These are phyloP conservation scores for Coreius guichenoti DNA, from an alignment of 2,797 vertebrate species.

Conservation along the genomic window DNA sequence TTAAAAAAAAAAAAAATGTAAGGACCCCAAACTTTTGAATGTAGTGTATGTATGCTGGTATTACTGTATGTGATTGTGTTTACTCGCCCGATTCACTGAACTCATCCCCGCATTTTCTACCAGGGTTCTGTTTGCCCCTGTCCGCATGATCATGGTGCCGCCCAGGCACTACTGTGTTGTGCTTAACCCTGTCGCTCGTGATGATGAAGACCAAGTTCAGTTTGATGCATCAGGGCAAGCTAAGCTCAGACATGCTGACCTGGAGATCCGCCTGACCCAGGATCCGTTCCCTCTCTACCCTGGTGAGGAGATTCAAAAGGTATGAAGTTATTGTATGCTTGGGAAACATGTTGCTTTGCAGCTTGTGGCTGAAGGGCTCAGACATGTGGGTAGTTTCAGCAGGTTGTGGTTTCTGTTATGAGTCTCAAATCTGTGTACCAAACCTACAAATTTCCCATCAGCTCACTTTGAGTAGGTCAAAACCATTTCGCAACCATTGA, in stretches of 20 bases:
- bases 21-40: not conserved
- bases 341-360: not conserved
- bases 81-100: not conserved
- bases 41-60: not conserved
- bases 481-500: no score
- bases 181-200: constrained; percentile 81
- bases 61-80: not conserved
- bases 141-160: constrained; percentile 86
- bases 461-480: not conserved
- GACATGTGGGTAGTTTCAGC: constrained; percentile 4
- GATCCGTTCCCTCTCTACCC: constrained; percentile 92
- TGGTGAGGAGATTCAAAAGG: constrained; percentile 87
- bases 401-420: not conserved
- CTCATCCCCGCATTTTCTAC: not conserved
- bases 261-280: constrained; percentile 88
- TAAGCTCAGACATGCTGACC: constrained; percentile 88
- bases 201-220: constrained; percentile 66
- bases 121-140: constrained; percentile 83
- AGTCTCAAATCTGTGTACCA: not conserved
- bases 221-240: constrained; percentile 84
- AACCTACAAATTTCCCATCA: not conserved
- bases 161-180: constrained; percentile 89
- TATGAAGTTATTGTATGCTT: constrained; percentile 51
- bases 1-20: not conserved
- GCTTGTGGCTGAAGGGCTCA: constrained; percentile 12